Conservation (phyloP, 2,888 invertebrate genomes). For the Drosophila atripex region DNA sequence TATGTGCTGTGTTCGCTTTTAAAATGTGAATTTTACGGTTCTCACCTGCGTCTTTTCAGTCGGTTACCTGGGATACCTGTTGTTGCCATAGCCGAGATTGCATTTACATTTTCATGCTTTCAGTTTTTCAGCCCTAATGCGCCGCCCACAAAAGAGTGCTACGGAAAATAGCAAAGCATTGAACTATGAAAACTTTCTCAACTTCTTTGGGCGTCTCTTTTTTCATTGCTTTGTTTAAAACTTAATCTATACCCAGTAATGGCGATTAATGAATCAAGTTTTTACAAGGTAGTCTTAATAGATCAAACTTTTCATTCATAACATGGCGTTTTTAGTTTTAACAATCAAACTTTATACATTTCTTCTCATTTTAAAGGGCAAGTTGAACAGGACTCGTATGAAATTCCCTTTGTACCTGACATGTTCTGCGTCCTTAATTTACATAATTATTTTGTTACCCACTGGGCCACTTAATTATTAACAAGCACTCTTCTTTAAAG, state of each 20-base stretch:
- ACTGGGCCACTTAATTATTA: neutral
- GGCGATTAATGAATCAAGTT: neutral
- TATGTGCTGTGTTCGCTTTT: constrained; percentile 36
- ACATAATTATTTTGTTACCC: neutral
- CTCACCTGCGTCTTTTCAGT: constrained; percentile 57
- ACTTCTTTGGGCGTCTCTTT: neutral
- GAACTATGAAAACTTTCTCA: neutral
- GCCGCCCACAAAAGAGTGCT: constrained; percentile 49
- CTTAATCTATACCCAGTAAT: neutral
- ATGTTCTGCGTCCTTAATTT: neutral
- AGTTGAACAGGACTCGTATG: neutral
- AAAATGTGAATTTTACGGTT: constrained; percentile 57
- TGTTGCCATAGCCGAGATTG: constrained; percentile 44
- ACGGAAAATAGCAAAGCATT: constrained; percentile 25
- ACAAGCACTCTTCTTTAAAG: constrained; percentile 1
- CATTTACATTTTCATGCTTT: constrained; percentile 21
- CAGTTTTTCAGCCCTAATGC: constrained; percentile 15
- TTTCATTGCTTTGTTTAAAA: neutral
- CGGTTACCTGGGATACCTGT: constrained; percentile 30
- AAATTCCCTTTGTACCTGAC: neutral
- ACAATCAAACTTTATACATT: neutral
- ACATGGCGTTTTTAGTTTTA: neutral
- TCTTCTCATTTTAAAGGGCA: neutral
- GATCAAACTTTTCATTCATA: neutral
- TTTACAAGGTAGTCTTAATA: neutral